Conservation (phyloP, 1,140 invertebrate genomes). For the Mizuhopecten yessoensis region DNA sequence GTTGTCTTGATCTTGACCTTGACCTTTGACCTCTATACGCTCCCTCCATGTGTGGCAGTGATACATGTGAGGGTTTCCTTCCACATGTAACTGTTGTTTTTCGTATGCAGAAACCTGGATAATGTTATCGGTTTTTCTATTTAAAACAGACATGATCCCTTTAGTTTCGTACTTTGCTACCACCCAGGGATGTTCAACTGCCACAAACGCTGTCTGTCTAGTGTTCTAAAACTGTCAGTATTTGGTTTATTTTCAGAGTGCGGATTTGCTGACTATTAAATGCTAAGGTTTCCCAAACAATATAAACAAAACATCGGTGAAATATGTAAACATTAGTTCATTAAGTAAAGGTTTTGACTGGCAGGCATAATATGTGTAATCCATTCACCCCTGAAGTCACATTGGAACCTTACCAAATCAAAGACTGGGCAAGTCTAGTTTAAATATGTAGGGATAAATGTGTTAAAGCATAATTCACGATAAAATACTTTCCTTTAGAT, state of each 20-base stretch:
- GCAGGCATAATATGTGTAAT: too few species aligned
- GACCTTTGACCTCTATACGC: background rate
- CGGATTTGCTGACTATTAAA: background rate
- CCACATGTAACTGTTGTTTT: conserved; percentile 25
- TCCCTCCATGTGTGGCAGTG: background rate
- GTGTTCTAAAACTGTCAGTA: background rate
- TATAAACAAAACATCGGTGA: too few species aligned
- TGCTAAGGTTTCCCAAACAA: too few species aligned
- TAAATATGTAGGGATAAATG: too few species aligned
- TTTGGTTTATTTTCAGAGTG: background rate
- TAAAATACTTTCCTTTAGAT: too few species aligned
- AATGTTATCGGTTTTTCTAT: conserved; percentile 17
- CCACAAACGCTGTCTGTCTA: background rate
- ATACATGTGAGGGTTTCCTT: conserved; percentile 16
- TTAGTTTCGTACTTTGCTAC: conserved; percentile 21
- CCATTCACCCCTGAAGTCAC: too few species aligned
- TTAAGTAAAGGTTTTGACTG: too few species aligned
- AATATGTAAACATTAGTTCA: too few species aligned
- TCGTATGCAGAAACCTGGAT: conserved; percentile 1
- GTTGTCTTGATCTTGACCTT: background rate
- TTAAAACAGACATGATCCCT: background rate
- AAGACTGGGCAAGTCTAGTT: too few species aligned
- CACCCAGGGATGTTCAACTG: background rate
- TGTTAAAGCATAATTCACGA: too few species aligned
- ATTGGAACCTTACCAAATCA: too few species aligned